Evolutionary conservation across 64 coral and sea anemone genomes (phyloP).

Genomic region (Exaiptasia diaphana): DNA sequence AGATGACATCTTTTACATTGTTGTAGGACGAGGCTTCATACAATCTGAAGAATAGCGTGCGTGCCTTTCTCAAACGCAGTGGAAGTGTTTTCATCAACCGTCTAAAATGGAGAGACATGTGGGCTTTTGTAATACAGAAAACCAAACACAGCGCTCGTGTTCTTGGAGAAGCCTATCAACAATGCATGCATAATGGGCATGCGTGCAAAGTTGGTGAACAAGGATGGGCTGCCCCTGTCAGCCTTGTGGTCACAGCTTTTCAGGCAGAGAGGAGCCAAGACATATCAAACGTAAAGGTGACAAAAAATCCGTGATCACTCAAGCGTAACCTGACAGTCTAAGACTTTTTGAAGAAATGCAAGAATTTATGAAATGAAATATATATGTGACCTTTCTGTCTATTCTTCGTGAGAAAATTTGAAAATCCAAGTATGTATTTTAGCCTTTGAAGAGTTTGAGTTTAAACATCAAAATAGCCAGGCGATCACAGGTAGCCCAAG

Average conservation of each 20-base stretch:
- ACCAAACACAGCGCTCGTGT: conserved; percentile 11
- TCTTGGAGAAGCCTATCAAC: conserved; percentile 64
- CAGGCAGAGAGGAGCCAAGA: background rate
- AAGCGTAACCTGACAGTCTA: conserved; percentile 42
- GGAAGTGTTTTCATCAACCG: conserved; percentile 68
- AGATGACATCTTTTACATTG: background rate
- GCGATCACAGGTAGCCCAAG: too few relatives aligned
- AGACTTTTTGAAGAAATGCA: background rate
- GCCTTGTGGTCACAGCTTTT: conserved; percentile 16
- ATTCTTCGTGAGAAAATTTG: too few relatives aligned
- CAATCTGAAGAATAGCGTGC: conserved; percentile 4
- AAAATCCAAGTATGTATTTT: too few relatives aligned
- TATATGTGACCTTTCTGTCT: too few relatives aligned
- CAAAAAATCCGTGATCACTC: conserved; percentile 57
- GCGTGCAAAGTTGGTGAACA: too few relatives aligned
- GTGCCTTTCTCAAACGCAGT: conserved; percentile 31
- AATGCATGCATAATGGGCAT: too few relatives aligned
- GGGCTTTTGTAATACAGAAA: conserved; percentile 81
- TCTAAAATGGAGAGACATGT: conserved; percentile 70
- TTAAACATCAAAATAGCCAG: too few relatives aligned
- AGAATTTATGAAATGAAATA: background rate
- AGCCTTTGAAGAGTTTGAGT: too few relatives aligned
- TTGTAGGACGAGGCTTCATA: conserved; percentile 70
- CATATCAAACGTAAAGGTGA: conserved; percentile 53
- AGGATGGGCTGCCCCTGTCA: conserved; percentile 15